These are phyloP conservation scores for Adelges cooleyi DNA, from an alignment of 1,140 invertebrate genomes.

Conservation along the genomic window DNA sequence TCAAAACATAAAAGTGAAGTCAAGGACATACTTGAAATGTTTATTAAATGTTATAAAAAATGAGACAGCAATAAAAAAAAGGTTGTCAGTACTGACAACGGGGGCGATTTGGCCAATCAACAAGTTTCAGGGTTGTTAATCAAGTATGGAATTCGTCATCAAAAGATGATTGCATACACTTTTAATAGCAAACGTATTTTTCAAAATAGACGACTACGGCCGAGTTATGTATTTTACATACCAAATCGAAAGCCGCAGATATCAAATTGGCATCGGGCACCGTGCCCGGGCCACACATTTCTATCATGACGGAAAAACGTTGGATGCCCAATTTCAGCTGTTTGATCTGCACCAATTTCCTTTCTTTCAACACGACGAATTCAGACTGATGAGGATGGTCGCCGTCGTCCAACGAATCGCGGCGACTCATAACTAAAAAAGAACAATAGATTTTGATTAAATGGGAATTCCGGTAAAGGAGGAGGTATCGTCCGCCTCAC, in stretches of 20 bases:
- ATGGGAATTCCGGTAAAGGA: background rate
- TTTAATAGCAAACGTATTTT: too few relatives aligned
- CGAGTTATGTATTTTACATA: constrained; percentile 43
- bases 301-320: constrained; percentile 77
- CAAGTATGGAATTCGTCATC: too few relatives aligned
- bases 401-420: constrained; percentile 68
- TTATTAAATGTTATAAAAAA: too few relatives aligned
- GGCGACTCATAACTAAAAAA: constrained; percentile 58
- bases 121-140: too few relatives aligned
- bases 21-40: too few relatives aligned
- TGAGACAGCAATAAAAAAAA: too few relatives aligned
- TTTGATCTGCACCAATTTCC: constrained; percentile 60
- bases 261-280: constrained; percentile 92
- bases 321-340: constrained; percentile 68
- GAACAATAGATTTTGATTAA: background rate
- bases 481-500: constrained; percentile 45
- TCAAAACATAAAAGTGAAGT: background rate
- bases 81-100: too few relatives aligned
- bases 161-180: too few relatives aligned
- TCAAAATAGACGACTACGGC: too few relatives aligned
- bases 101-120: too few relatives aligned
- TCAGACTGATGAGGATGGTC: constrained; percentile 67
- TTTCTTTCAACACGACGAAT: constrained; percentile 73
- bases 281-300: constrained; percentile 87
- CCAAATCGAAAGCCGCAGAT: constrained; percentile 89